Evolutionary conservation across 2,113 vertebrate genomes (phyloP), one percentile per base, ranked within the genome.

Genomic region (Xerus inauris): DNA sequence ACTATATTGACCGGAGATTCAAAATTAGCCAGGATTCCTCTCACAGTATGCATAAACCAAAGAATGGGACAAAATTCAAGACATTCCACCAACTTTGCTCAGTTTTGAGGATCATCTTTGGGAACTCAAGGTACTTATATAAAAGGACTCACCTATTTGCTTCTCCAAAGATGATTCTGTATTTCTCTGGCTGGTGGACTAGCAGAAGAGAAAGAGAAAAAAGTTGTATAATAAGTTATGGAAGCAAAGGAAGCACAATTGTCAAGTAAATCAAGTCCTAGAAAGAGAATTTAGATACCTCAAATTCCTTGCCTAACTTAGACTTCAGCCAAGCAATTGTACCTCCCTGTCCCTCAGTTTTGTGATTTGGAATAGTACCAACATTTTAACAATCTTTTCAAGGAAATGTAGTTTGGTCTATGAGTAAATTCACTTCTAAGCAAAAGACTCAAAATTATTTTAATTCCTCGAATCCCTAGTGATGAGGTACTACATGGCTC

Each of bases 111-210:
- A 77, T 24, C 40, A 22, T 5, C 79, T 91, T 22, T 8, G 42
- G 87, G 51, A 90, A 88, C 45, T 51, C 49, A 42, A 13, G 0
- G 42, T 5, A 35, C 77, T 32, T 0, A 3, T 13, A 79, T 59
- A 38, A 80, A 94, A 87, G 28, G 49, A 96, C 98, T 98, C 96
- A 99, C 98, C 98, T 93, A 96, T 97, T 97, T 98, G 98, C 94
- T 98, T 98, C 85, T 98, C 98, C n/a, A 95, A 5, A 94, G 98
- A 96, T 30, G 98, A 91, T 92, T 54, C 79, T 32, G 80, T 35
- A 42, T 77, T 96, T 28, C 89, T 97, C 35, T 96, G 51, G 20
- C 65, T 94, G 96, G 80, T 94, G 77, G 96, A 91, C 98, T 99
- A 97, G 67, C 67, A 62, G 97, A 96, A 97, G 47, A 98, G 24